Base-by-base conservation (phyloP, 2,888 invertebrate genomes). In the Dusona sp. region DNA sequence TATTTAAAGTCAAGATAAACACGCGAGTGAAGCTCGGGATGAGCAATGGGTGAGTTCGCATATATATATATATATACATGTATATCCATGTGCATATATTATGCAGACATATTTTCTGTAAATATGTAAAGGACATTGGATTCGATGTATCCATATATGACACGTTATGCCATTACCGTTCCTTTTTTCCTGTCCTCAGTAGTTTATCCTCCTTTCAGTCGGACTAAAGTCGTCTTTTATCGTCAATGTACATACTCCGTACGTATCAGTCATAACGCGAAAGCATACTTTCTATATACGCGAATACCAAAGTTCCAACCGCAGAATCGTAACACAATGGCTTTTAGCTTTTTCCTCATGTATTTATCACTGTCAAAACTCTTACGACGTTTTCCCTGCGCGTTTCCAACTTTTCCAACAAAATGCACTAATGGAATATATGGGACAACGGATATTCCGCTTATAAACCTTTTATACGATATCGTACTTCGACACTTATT, bases 1-100 rank as follows among this genome's bases (percentile, higher is more conserved):
- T 85, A 88, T 89, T 88, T 89, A 79, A 85, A 86, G 83, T 85
- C 82, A 83, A 88, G 85, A 86, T 88, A 88, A 83, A 88, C 84
- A 87, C 51, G 36, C 83, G 79, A 74, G 79, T 61, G 77, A 70
- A 80, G 68, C 65, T 75, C 22, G 25, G 68, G 61, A 77, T 61
- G 51, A 67, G 45, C 77, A 61, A 67, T 74, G 67, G 73, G 4
- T 36, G 42, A 42, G 42, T 42, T 45, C 16, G 33, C 16, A 48
- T 45, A 75, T 16, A 42, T n/a, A 70, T 29, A 42, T 45, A 25
- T 45, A 79, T 67, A 48, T n/a, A 38, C 54, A 65, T 68, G 11
- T 67, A 72, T 25, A 33, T 29, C 25, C 29, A 72, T 72, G 33
- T 72, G 19, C 13, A 48, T 45, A 7, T 29, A 61, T 61, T 29